Evolutionary conservation across 2,797 vertebrate species (phyloP).

Genomic region (Pantherophis vulpinus): DNA sequence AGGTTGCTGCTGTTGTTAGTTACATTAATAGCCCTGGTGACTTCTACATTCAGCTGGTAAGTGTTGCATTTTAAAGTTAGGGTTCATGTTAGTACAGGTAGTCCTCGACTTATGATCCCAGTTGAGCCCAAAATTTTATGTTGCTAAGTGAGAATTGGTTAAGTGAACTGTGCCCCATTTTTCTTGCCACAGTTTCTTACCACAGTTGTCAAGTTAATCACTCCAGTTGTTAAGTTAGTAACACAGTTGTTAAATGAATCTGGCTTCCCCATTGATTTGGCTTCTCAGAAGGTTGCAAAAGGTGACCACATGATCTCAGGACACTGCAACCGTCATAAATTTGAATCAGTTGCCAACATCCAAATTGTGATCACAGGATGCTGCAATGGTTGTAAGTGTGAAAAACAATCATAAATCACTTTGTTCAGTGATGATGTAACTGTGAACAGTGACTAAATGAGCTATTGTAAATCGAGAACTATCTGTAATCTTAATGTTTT

Average conservation of each 20-base stretch:
- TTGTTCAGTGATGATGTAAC: not conserved
- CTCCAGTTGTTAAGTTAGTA: not conserved
- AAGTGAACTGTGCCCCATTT: not conserved
- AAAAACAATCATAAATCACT: not conserved
- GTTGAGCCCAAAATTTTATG: not conserved
- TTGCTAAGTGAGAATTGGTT: not conserved
- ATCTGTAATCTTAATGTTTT: not conserved
- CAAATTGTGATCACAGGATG: not conserved
- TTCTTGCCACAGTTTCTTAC: not conserved
- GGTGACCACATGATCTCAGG: not conserved
- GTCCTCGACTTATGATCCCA: not conserved
- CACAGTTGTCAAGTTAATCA: not conserved
- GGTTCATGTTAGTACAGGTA: not conserved
- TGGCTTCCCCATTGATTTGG: not conserved
- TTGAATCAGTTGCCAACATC: not conserved
- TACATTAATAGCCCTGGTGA: conserved; percentile 73
- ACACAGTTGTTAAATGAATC: not conserved
- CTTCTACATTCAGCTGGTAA: conserved; percentile 77
- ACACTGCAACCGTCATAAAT: not conserved
- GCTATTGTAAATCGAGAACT: not conserved
- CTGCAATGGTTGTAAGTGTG: not conserved
- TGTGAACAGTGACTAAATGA: not conserved
- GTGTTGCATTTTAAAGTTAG: conserved; percentile 36
- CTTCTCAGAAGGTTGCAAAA: not conserved
- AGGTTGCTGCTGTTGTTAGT: conserved; percentile 63